Conservation (phyloP, 2,888 invertebrate species). For the Zaprionus obscuricornis region DNA sequence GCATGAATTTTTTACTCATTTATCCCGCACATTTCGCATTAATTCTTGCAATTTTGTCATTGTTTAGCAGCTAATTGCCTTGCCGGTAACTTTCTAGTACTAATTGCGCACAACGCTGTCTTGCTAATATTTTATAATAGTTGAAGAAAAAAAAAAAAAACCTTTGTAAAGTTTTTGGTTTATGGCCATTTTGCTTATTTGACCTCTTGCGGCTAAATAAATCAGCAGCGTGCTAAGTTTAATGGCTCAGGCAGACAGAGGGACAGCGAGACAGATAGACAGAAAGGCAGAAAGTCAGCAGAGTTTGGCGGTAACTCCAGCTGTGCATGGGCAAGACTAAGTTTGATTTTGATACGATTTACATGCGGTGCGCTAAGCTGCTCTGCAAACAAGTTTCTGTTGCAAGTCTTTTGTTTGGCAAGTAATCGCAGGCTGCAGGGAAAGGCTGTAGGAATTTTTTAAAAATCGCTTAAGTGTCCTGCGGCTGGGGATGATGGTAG, state of each 20-base stretch:
- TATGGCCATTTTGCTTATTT: constrained; percentile 52
- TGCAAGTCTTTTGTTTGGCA: constrained; percentile 59
- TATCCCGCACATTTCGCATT: constrained; percentile 12
- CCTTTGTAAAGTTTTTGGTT: constrained; percentile 48
- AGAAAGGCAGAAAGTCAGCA: background rate
- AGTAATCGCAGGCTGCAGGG: constrained; percentile 28
- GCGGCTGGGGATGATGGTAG: constrained; percentile 42
- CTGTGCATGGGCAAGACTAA: constrained; percentile 52
- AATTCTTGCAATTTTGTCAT: constrained; percentile 42
- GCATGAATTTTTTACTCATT: background rate
- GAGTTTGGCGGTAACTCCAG: constrained; percentile 45
- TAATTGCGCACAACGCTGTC: constrained; percentile 56
- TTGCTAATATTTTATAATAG: constrained; percentile 50
- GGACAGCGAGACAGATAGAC: constrained; percentile 14
- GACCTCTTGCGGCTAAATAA: constrained; percentile 69
- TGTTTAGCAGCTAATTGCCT: constrained; percentile 51
- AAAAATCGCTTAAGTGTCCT: constrained; percentile 64
- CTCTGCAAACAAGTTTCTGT: constrained; percentile 57
- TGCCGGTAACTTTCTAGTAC: constrained; percentile 42
- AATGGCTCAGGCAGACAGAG: constrained; percentile 33
- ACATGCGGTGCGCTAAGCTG: constrained; percentile 46
- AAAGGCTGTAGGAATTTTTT: no score
- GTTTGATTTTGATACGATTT: constrained; percentile 56
- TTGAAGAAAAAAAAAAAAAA: no score
- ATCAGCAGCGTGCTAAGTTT: constrained; percentile 50